These are phyloP conservation scores for Sinocyclocheilus maitianheensis DNA, from an alignment of 2,113 vertebrate species.

Conservation along the genomic window DNA sequence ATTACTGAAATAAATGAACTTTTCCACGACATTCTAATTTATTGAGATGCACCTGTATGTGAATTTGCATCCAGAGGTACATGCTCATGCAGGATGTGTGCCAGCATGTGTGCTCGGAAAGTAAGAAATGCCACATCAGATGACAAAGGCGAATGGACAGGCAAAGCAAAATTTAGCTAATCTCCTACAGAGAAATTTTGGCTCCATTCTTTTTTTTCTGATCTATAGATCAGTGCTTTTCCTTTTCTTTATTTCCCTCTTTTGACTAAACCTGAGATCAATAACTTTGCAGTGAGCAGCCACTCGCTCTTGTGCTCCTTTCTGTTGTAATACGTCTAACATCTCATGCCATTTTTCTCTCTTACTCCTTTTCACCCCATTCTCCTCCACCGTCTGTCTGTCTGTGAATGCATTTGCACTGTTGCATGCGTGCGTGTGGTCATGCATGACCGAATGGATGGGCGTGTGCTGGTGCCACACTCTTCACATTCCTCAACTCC, in stretches of 20 bases:
- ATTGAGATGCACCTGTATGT: neutral
- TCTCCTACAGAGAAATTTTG: conserved; percentile 60
- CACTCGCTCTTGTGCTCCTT: conserved; percentile 39
- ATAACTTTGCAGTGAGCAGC: conserved; percentile 66
- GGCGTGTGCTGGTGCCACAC: neutral
- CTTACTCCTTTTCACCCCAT: conserved; percentile 59
- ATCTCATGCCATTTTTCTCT: conserved; percentile 64
- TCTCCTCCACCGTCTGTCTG: conserved; percentile 58
- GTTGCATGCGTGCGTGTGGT: conserved; percentile 16
- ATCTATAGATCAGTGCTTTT: conserved; percentile 61
- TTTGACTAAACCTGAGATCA: conserved; percentile 68
- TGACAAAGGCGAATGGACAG: conserved; percentile 51
- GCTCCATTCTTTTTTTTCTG: conserved; percentile 61
- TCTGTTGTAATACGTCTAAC: conserved; percentile 71
- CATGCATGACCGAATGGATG: conserved; percentile 39
- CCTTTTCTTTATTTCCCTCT: conserved; percentile 51
- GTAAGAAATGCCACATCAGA: conserved; percentile 57
- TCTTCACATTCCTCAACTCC: neutral
- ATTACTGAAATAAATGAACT: too few species aligned
- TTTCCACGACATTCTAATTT: too few species aligned
- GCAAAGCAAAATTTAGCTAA: conserved; percentile 53
- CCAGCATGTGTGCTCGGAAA: conserved; percentile 57
- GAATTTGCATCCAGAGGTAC: conserved; percentile 15
- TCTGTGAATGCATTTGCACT: conserved; percentile 3
- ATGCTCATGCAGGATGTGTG: neutral